These are phyloP conservation scores for Villa cingulata DNA, from an alignment of 2,888 invertebrate genomes.

Conservation along the genomic window DNA sequence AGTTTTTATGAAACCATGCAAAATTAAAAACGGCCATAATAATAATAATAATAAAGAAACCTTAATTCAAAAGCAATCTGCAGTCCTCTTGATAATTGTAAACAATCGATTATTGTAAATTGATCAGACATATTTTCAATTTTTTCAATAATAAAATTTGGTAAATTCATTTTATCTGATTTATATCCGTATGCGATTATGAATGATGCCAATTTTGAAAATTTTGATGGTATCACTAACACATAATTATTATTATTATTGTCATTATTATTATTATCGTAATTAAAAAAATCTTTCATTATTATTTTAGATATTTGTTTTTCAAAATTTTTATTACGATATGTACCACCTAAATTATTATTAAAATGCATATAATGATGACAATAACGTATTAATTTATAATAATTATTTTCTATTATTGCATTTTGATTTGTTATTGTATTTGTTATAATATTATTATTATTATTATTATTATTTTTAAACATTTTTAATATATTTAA, in stretches of 20 bases:
- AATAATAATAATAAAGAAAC: slow-evolving; percentile 8
- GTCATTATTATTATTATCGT: too few species aligned
- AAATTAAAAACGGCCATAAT: neutral
- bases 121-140: slow-evolving; percentile 33
- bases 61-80: slow-evolving; percentile 31
- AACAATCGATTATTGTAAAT: slow-evolving; percentile 33
- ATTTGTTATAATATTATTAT: too few species aligned
- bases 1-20: too few species aligned
- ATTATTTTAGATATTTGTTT: slow-evolving; percentile 31
- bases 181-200: slow-evolving; percentile 36
- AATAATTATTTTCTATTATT: slow-evolving; percentile 17
- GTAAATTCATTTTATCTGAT: slow-evolving; percentile 24
- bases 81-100: slow-evolving; percentile 36
- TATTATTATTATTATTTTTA: slow-evolving; percentile 17
- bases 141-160: slow-evolving; percentile 31
- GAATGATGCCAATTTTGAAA: slow-evolving; percentile 35
- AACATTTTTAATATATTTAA: slow-evolving; percentile 30
- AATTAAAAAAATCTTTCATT: slow-evolving; percentile 27
- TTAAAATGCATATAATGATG: slow-evolving; percentile 43
- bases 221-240: slow-evolving; percentile 32
- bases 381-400: slow-evolving; percentile 33
- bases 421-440: too few species aligned
- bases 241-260: too few species aligned
- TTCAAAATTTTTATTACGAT: slow-evolving; percentile 39
- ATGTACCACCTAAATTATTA: slow-evolving; percentile 39